Evolutionary conservation across 1,140 invertebrate genomes (phyloP).

Genomic region (Calliphora vicina): DNA sequence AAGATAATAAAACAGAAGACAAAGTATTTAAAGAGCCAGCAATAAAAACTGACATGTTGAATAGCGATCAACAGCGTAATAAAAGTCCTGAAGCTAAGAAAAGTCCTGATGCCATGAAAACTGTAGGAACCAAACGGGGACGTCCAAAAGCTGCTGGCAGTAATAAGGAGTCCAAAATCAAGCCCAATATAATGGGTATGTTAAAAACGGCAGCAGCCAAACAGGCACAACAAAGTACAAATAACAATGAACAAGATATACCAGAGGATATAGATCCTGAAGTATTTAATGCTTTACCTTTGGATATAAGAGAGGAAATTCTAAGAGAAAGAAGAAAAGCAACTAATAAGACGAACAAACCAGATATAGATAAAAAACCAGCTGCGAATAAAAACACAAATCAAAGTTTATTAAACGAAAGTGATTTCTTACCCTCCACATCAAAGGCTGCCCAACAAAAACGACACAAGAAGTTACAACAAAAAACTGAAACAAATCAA

Average conservation of each 20-base stretch:
- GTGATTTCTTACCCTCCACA: constrained; percentile 51
- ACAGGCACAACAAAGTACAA: constrained; percentile 24
- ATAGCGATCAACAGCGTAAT: neutral
- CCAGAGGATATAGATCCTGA: constrained; percentile 65
- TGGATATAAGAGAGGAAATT: constrained; percentile 71
- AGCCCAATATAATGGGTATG: constrained; percentile 38
- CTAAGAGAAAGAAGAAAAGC: neutral
- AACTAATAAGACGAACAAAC: neutral
- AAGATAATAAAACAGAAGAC: neutral
- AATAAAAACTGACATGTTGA: neutral
- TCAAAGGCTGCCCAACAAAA: constrained; percentile 46
- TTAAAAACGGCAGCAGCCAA: constrained; percentile 38
- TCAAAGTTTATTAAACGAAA: constrained; percentile 41
- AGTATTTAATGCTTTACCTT: constrained; percentile 69
- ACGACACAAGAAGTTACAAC: constrained; percentile 33
- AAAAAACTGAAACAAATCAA: neutral
- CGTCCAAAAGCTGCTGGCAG: neutral
- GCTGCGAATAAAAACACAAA: neutral
- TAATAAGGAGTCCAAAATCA: neutral
- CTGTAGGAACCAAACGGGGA: neutral
- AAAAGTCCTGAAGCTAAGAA: constrained; percentile 11
- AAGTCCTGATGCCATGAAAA: neutral
- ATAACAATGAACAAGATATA: neutral
- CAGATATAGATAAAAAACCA: neutral
- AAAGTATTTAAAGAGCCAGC: neutral